Percentiles rank a stretch among this genome's conserved stretches.
phyloP scores from a whole-genome alignment of 2,797 vertebrate species.

The Enteromius afrohamiltoni region DNA sequence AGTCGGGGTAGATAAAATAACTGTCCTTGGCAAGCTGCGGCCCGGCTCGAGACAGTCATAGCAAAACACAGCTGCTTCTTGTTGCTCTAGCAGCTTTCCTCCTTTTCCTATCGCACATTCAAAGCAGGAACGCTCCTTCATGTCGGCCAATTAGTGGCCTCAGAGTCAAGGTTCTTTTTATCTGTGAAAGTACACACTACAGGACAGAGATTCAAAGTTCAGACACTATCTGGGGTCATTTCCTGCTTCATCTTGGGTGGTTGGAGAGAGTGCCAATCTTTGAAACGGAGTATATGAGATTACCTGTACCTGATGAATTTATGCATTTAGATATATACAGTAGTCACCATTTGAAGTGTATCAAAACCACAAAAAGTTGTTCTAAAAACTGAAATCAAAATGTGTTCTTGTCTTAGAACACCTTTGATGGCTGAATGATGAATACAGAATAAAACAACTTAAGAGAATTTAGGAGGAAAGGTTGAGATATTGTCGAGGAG shows the following conservation, averaged over 20 bases:
- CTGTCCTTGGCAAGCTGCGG: conserved; percentile 70
- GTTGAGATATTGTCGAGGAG: neutral
- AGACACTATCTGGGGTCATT: conserved; percentile 87
- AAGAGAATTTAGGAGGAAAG: neutral
- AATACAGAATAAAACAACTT: neutral
- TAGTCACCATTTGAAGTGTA: too few relatives aligned
- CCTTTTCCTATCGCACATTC: conserved; percentile 69
- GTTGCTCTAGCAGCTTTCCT: conserved; percentile 56
- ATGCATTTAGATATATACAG: neutral
- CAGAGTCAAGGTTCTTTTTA: conserved; percentile 78
- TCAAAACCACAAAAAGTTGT: too few relatives aligned
- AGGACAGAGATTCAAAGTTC: conserved; percentile 84
- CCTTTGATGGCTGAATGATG: neutral
- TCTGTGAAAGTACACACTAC: conserved; percentile 79
- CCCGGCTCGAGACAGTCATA: conserved; percentile 69
- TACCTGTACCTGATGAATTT: neutral
- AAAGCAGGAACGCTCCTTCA: conserved; percentile 73
- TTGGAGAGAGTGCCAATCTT: conserved; percentile 57
- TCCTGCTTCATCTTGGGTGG: conserved; percentile 80
- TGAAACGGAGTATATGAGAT: conserved; percentile 11
- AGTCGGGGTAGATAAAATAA: conserved; percentile 71
- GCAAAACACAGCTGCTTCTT: conserved; percentile 85
- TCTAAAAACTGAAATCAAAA: too few relatives aligned
- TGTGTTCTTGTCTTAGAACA: too few relatives aligned
- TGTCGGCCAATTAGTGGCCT: conserved; percentile 86